Conservation (phyloP, 2,888 invertebrate species). For the Drosophila mettleri region DNA sequence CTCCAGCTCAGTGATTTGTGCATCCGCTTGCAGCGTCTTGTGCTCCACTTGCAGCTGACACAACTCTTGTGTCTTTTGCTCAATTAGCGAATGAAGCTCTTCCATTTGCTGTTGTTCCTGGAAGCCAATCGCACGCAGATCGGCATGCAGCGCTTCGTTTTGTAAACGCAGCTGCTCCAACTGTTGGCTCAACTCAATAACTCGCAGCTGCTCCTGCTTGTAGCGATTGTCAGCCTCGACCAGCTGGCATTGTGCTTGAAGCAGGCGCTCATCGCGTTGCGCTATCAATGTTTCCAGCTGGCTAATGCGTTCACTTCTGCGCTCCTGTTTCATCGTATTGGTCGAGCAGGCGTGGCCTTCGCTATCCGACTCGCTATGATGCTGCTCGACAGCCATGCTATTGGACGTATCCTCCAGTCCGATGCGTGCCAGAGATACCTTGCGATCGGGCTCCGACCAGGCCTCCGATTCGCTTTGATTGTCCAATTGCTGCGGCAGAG, state of each 20-base stretch:
- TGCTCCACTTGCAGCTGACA: conserved; percentile 84
- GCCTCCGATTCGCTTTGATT: conserved; percentile 90
- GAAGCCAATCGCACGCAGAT: conserved; percentile 70
- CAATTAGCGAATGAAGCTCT: conserved; percentile 47
- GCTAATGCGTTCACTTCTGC: conserved; percentile 83
- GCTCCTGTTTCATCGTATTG: conserved; percentile 58
- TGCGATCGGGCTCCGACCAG: conserved; percentile 94
- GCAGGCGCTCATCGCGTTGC: conserved; percentile 85
- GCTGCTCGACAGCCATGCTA: conserved; percentile 49
- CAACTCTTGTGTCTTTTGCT: conserved; percentile 64
- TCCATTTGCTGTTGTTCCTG: conserved; percentile 57
- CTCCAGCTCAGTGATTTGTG: conserved; percentile 78
- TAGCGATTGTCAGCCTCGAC: conserved; percentile 83
- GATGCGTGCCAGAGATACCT: conserved; percentile 92
- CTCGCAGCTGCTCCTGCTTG: conserved; percentile 81
- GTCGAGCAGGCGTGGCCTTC: conserved; percentile 66
- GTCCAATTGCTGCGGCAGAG: conserved; percentile 66
- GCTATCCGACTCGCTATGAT: conserved; percentile 82
- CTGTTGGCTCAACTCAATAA: conserved; percentile 75
- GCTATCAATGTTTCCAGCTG: conserved; percentile 84
- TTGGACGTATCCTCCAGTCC: conserved; percentile 87
- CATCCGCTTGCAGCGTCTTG: conserved; percentile 78
- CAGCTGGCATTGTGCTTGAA: conserved; percentile 82
- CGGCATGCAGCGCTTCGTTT: conserved; percentile 78
- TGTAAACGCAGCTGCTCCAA: conserved; percentile 72